These are phyloP conservation scores for Corythornis madagascariensis DNA, from an alignment of 2,113 vertebrate genomes.

Conservation along the genomic window DNA sequence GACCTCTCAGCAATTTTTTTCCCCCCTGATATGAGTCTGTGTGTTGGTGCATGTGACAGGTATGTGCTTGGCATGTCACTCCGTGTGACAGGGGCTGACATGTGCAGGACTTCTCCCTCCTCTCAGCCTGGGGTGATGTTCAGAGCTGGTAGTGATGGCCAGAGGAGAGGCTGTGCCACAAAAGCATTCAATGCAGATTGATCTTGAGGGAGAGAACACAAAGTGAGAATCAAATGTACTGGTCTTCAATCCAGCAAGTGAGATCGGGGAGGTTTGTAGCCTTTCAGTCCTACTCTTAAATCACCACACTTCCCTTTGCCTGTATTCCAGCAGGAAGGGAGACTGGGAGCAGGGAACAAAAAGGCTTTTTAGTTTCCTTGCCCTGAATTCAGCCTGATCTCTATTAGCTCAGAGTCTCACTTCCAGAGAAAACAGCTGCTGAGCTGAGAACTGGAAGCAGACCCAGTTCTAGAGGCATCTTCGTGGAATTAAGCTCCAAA, in stretches of 20 bases:
- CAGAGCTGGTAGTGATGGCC: not conserved
- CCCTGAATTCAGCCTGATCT: conserved; percentile 58
- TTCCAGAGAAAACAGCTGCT: conserved; percentile 63
- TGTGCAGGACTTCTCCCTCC: not conserved
- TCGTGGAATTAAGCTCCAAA: conserved; percentile 11
- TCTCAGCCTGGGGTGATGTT: not conserved
- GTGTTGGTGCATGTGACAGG: not conserved
- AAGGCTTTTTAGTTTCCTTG: conserved; percentile 63
- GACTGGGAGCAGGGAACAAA: conserved; percentile 33
- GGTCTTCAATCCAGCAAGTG: not conserved
- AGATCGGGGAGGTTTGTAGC: conserved; percentile 7
- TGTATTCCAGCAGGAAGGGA: conserved; percentile 56
- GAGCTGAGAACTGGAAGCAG: conserved; percentile 53
- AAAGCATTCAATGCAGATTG: not conserved
- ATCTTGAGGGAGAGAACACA: not conserved
- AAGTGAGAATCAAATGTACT: not conserved
- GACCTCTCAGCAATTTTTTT: not conserved
- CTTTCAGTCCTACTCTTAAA: conserved; percentile 2
- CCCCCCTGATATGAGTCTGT: not conserved
- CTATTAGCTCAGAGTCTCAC: conserved; percentile 57
- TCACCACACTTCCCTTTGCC: conserved; percentile 35
- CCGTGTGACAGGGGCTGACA: not conserved
- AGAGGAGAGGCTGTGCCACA: not conserved
- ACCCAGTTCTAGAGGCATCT: conserved; percentile 58
- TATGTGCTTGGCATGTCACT: not conserved